Conservation (phyloP, 2,888 invertebrate species). For the Cylloceria caligata region DNA sequence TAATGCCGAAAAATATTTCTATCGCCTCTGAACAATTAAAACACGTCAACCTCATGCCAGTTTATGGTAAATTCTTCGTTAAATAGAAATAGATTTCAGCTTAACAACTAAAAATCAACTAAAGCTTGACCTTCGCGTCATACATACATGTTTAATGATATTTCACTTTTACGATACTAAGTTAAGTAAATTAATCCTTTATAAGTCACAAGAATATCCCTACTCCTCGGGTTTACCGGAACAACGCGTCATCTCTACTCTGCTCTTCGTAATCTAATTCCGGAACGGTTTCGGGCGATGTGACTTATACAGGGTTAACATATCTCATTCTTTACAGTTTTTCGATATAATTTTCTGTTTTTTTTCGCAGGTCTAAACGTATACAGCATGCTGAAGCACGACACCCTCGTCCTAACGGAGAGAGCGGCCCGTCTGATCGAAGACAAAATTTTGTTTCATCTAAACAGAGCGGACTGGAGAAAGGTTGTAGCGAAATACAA, state of each 20-base stretch:
- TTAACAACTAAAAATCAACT: no score
- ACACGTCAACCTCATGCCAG: slow-evolving; percentile 97
- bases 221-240: no score
- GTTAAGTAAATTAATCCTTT: no score
- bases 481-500: slow-evolving; percentile 86
- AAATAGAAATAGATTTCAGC: background rate
- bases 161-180: no score
- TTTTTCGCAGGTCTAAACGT: slow-evolving; percentile 91
- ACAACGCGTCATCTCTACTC: no score
- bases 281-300: no score
- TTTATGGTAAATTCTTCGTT: slow-evolving; percentile 88
- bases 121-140: no score
- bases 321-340: background rate
- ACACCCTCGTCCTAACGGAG: slow-evolving; percentile 94
- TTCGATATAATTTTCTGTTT: slow-evolving; percentile 65
- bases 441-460: slow-evolving; percentile 89
- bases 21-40: slow-evolving; percentile 91
- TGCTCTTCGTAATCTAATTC: no score
- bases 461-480: slow-evolving; percentile 87
- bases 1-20: slow-evolving; percentile 95
- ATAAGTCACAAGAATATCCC: no score
- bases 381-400: slow-evolving; percentile 98
- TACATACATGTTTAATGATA: no score
- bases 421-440: slow-evolving; percentile 94
- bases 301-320: no score